phyloP scores from a whole-genome alignment of 2,113 vertebrate species.

The Tursiops truncatus region DNA sequence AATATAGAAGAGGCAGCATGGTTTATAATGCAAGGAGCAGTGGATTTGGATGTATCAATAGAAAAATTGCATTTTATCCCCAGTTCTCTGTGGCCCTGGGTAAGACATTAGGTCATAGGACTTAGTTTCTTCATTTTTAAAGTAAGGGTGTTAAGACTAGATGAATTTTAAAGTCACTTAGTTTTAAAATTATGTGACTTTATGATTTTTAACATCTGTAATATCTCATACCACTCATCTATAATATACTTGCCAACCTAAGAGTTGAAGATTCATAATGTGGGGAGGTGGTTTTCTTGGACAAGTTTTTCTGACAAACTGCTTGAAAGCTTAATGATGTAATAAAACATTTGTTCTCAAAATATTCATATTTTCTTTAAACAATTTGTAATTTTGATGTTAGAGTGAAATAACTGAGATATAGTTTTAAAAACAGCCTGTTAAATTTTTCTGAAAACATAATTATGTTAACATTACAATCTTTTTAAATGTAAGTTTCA shows the following conservation, averaged over 20 bases:
- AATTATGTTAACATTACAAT: constrained; percentile 35
- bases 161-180: neutral
- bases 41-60: neutral
- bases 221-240: neutral
- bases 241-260: neutral
- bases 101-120: neutral
- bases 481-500: constrained; percentile 83
- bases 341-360: constrained; percentile 36
- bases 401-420: neutral
- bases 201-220: constrained; percentile 29
- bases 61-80: constrained; percentile 16
- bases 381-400: neutral
- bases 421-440: constrained; percentile 22
- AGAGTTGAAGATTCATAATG: neutral
- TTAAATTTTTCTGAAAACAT: constrained; percentile 27
- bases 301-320: constrained; percentile 4
- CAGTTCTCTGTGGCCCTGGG: neutral
- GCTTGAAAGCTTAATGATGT: constrained; percentile 21
- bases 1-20: neutral
- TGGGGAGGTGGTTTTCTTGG: neutral
- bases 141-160: neutral
- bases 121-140: constrained; percentile 47
- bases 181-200: constrained; percentile 25
- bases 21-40: neutral
- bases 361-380: neutral